A percentile compares a stretch with the other conserved stretches of the same genome.
These are phyloP conservation scores for Gila robusta DNA, from an alignment of 2,797 vertebrate species.

Conservation along the genomic window DNA sequence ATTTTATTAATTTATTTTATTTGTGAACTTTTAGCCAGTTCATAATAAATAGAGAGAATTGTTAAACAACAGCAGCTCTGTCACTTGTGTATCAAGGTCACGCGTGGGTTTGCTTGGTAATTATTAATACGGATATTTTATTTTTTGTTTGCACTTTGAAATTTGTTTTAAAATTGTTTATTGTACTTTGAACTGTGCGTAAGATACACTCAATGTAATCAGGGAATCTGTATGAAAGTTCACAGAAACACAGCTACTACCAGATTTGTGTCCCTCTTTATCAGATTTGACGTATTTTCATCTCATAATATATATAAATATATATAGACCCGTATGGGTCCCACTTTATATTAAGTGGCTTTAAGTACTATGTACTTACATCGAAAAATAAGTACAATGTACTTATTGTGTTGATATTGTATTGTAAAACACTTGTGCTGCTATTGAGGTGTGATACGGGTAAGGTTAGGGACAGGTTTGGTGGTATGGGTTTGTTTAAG, in stretches of 20 bases:
- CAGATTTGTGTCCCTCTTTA: neutral
- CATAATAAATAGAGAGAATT: constrained; percentile 26
- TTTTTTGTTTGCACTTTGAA: constrained; percentile 65
- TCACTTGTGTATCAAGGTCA: constrained; percentile 59
- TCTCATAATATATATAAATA: neutral
- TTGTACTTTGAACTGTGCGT: constrained; percentile 58
- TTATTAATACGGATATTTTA: constrained; percentile 66
- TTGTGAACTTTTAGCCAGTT: constrained; percentile 30
- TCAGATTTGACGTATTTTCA: neutral
- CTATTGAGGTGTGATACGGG: no score
- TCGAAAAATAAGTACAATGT: no score
- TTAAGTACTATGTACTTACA: no score
- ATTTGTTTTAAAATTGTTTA: constrained; percentile 65
- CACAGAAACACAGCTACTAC: constrained; percentile 20
- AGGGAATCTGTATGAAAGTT: constrained; percentile 57
- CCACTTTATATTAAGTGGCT: no score
- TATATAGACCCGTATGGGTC: no score
- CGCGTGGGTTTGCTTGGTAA: constrained; percentile 63
- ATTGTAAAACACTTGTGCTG: no score
- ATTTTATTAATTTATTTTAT: neutral
- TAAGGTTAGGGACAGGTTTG: no score
- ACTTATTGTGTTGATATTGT: no score
- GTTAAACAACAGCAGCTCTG: constrained; percentile 48
- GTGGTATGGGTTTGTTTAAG: no score
- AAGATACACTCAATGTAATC: constrained; percentile 50